Evolutionary conservation across 2,113 vertebrate species (phyloP).

Genomic region (Urocitellus parryii): DNA sequence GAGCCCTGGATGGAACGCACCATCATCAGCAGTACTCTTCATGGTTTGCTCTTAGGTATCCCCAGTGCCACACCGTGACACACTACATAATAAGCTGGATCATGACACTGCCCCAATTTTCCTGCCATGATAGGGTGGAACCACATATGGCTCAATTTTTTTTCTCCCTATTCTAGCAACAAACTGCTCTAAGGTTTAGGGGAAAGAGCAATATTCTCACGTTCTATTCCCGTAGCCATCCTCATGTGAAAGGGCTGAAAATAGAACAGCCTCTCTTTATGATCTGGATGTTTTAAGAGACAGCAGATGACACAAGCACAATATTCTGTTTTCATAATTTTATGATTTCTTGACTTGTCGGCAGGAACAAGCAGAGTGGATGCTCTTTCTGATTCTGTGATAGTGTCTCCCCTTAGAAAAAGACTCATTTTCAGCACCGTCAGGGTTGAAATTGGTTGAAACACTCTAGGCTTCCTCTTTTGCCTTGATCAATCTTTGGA

Average conservation of each 20-base stretch:
- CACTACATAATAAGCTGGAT: rapidly evolving
- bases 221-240: not conserved
- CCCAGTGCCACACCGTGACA: not conserved
- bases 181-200: not conserved
- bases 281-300: not conserved
- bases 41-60: not conserved
- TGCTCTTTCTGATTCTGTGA: not conserved
- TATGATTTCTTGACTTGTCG: not conserved
- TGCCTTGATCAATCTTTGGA: not conserved
- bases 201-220: not conserved
- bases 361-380: not conserved
- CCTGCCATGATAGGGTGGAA: not conserved
- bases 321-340: not conserved
- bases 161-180: not conserved
- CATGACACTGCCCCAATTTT: not conserved
- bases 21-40: not conserved
- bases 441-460: not conserved
- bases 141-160: not conserved
- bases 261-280: not conserved
- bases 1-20: not conserved
- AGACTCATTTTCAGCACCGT: not conserved
- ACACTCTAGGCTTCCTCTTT: not conserved
- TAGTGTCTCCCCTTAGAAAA: not conserved
- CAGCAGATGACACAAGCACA: not conserved
- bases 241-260: not conserved